phyloP scores from a whole-genome alignment of 2,113 vertebrate genomes.

The Paralichthys olivaceus region DNA sequence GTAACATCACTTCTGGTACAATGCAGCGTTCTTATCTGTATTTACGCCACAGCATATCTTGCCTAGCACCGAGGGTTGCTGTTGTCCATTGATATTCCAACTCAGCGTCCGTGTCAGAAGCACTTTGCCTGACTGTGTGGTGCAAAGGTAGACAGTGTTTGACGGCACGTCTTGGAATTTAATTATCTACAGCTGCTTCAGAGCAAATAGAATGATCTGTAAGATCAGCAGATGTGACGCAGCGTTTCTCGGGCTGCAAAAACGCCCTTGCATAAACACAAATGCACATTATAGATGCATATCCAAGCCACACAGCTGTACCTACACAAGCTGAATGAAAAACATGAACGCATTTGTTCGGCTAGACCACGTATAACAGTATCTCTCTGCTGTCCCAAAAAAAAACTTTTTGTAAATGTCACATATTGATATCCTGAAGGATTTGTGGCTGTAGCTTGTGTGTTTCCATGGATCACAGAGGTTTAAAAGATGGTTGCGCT shows the following conservation, averaged over 20 bases:
- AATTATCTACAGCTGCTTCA: constrained; percentile 76
- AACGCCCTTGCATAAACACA: constrained; percentile 10
- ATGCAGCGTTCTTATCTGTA: constrained; percentile 37
- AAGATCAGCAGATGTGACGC: constrained; percentile 58
- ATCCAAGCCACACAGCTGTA: background rate
- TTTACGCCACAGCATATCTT: constrained; percentile 25
- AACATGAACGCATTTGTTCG: background rate
- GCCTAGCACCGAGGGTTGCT: constrained; percentile 28
- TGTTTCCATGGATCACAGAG: constrained; percentile 25
- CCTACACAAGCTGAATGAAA: background rate
- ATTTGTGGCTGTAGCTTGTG: constrained; percentile 16
- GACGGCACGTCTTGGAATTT: constrained; percentile 74
- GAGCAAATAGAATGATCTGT: constrained; percentile 69
- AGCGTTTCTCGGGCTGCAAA: constrained; percentile 30
- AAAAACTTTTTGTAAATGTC: constrained; percentile 51
- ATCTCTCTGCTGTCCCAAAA: constrained; percentile 4
- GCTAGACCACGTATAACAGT: constrained; percentile 13
- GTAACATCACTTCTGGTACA: constrained; percentile 23
- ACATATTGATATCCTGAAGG: constrained; percentile 40
- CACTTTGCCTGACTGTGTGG: constrained; percentile 62
- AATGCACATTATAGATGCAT: background rate
- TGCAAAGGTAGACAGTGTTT: constrained; percentile 63
- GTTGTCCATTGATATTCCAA: constrained; percentile 77
- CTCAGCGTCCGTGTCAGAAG: constrained; percentile 68
- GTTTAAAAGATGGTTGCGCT: constrained; percentile 34